Evolutionary conservation across 2,888 invertebrate species (phyloP), one percentile per base, ranked within the genome.

Genomic region (Galeopsomyia nigrocyanea): DNA sequence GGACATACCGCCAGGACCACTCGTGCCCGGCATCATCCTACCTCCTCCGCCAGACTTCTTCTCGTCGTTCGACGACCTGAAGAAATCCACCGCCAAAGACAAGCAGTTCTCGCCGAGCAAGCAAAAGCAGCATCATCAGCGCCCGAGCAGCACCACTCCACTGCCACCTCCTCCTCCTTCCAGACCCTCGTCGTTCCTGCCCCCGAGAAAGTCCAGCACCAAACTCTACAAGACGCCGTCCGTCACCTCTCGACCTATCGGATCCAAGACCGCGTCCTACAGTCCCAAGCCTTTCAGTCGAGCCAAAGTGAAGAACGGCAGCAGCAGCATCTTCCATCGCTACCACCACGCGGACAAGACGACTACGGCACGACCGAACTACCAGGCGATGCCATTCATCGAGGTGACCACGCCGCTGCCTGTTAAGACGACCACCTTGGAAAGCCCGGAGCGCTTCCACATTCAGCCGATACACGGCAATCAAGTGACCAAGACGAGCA

Each of bases 11-110:
- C 93, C 95, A 0, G 95, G 96, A 60, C 96, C 95, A 0, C 87
- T 96, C 74, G 95, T 96, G 9, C 96, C 96, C 3, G 96, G 95
- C 64, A 95, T 96, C 75, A 92, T 96, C 31, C 87, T 96, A 63
- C 95, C 95, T 2, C 96, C 96, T 9, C 96, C 96, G 1, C 95
- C 95, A 0, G 92, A 95, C 83, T 95, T 95, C 87, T 96, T 96
- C 81, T 92, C 92, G 5, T 90, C 92, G 0, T 86, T 93, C 69
- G 92, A 94, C 57, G 85, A 85, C 9, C 79, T 82, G 72, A 87
- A 88, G 60, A 83, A 87, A 1, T 74, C 79, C 13, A 77, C 75
- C 68, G 81, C 70, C 69, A 74, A 79, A 62, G 26, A 79, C 17
- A 63, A 75, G 47, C 62, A 16, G 19, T 21, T 13, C 6, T 5